Evolutionary conservation across 2,113 vertebrate species (phyloP), one percentile per base, ranked within the genome.

Genomic region (Neotragus moschatus): DNA sequence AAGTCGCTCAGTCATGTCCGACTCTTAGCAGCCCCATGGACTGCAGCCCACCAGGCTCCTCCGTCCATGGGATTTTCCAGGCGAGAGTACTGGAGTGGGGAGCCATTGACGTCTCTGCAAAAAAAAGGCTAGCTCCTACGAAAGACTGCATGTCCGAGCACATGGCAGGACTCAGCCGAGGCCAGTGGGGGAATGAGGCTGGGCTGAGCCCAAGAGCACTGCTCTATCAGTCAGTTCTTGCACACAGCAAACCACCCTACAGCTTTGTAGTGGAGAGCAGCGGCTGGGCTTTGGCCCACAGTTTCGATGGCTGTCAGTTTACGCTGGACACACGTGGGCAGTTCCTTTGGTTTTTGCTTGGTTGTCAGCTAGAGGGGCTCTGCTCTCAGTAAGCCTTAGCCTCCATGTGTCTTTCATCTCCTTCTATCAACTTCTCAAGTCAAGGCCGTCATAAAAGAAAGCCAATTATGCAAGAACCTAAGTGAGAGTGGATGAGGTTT

Each of bases 301-400:
- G 2, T 17, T 49, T 36, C 56, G 5, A 81, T 21, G 43, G 13
- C 33, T 23, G 15, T 94, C 30, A 19, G 28, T 90, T 86, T 79
- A 45, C 7, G n/a, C 15, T 26, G 6, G n/a, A 16, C 15, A 17
- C 25, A 21, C 1, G 2, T 58, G 10, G 39, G 15, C 1, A 30
- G 0, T 21, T 47, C 11, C 16, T 96, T 94, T 63, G 56, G 39
- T 15, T 53, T 77, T 25, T 6, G 25, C 56, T 70, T 61, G 53
- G 28, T 21, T 9, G 9, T 51, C 49, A 39, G 8, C 33, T 25
- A 33, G 25, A 33, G 1, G 7, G 11, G 25, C n/a, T 81, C 90
- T 85, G 19, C 10, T 49, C 10, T 91, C 43, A 28, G 28, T 0
- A 17, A 7, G 15, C 21, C 56, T 63, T 30, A 58, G 19, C 33